Percentiles rank a stretch among this genome's conserved stretches.
Evolutionary conservation across 1,140 invertebrate genomes (phyloP).

Genomic region (Geopemphigus sp.): DNA sequence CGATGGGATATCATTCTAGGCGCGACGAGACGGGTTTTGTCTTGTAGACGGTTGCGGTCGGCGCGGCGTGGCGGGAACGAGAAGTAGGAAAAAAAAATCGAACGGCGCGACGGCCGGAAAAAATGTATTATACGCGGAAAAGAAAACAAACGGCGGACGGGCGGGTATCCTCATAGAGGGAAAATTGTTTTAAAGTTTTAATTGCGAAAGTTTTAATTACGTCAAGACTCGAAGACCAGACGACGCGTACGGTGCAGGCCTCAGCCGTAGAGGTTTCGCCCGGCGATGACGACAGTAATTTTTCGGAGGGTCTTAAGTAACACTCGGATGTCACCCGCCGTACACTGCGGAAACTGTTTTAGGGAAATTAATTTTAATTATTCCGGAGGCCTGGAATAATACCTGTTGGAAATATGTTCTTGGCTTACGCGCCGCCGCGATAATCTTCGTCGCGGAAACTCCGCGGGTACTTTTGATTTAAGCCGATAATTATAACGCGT

Average conservation of each 20-base stretch:
- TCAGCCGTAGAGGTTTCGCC: not conserved
- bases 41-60: not conserved
- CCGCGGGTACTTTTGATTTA: constrained; percentile 5
- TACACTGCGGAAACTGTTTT: constrained; percentile 1
- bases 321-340: constrained; percentile 44
- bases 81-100: not conserved
- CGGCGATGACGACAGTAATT: constrained; percentile 43
- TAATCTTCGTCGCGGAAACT: not conserved
- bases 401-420: constrained; percentile 8
- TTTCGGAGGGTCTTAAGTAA: constrained; percentile 43
- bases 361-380: constrained; percentile 45
- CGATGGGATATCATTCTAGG: not conserved
- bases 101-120: not conserved
- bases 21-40: not conserved
- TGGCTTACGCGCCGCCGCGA: not conserved
- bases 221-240: constrained; percentile 40
- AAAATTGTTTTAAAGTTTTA: constrained; percentile 48
- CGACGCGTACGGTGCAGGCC: constrained; percentile 27
- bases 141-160: constrained; percentile 37
- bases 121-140: constrained; percentile 29
- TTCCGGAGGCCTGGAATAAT: not conserved
- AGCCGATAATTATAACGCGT: not conserved
- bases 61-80: not conserved
- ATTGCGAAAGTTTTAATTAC: constrained; percentile 50
- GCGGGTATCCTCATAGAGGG: constrained; percentile 38